Conservation (phyloP, 2,113 vertebrate genomes). For the Zapus hudsonius region DNA sequence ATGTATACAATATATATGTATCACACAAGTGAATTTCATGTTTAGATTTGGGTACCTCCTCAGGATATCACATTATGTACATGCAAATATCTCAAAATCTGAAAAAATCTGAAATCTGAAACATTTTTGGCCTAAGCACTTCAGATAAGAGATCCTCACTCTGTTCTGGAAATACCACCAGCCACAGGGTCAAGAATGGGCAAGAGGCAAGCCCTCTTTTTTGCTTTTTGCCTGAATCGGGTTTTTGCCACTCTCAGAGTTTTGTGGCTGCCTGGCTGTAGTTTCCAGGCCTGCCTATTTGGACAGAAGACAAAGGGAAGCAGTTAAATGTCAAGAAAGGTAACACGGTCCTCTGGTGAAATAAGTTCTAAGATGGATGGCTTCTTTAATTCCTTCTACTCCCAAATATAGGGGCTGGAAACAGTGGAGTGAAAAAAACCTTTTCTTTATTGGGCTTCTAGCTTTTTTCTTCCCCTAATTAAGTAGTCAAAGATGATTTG, state of each 20-base stretch:
- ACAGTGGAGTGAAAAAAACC: background rate
- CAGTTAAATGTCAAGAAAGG: background rate
- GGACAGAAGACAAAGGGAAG: background rate
- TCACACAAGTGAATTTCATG: background rate
- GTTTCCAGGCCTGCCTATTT: background rate
- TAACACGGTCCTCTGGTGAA: background rate
- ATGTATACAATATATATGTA: background rate
- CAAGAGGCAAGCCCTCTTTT: background rate
- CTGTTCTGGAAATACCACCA: background rate
- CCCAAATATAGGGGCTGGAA: background rate
- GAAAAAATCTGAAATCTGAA: background rate
- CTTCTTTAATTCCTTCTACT: constrained; percentile 20
- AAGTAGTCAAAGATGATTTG: background rate
- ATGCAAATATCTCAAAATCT: background rate
- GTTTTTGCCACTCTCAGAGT: background rate
- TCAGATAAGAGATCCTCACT: background rate
- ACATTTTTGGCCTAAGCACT: background rate
- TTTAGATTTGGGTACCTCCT: background rate
- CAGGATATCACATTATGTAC: background rate
- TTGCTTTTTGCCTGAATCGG: background rate
- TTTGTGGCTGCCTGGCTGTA: background rate
- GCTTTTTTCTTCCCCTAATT: background rate
- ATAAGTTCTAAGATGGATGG: background rate
- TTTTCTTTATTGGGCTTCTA: background rate
- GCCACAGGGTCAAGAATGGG: too few species aligned